These are phyloP conservation scores for Neodontobutis hainanensis DNA, from an alignment of 2,113 vertebrate genomes.

Conservation along the genomic window DNA sequence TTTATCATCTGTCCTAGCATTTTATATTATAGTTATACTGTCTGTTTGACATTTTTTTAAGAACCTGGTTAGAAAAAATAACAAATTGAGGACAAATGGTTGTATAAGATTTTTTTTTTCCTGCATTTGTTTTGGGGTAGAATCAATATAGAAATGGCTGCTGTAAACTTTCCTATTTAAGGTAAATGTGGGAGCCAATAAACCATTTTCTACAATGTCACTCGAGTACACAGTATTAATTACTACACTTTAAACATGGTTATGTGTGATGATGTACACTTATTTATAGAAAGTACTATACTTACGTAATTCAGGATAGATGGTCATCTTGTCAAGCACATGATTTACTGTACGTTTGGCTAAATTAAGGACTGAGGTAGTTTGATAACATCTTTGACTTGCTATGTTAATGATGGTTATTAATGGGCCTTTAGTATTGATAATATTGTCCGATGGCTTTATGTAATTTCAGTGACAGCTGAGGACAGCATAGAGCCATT, in stretches of 20 bases:
- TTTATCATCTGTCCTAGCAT: slow-evolving; percentile 24
- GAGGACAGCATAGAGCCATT: too few species aligned
- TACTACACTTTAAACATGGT: neutral
- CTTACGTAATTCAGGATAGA: neutral
- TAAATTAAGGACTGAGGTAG: too few species aligned
- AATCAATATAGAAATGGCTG: slow-evolving; percentile 11
- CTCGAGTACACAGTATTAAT: neutral
- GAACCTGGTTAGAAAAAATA: neutral
- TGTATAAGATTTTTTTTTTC: slow-evolving; percentile 4
- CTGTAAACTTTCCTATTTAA: slow-evolving; percentile 41
- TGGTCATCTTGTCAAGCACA: too few species aligned
- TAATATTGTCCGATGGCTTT: too few species aligned
- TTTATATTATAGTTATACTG: neutral
- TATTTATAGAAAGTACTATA: neutral
- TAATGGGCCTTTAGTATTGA: too few species aligned
- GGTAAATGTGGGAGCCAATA: slow-evolving; percentile 48
- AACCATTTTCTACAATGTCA: slow-evolving; percentile 30
- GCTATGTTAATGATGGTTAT: too few species aligned
- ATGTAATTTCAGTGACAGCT: too few species aligned
- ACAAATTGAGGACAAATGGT: neutral
- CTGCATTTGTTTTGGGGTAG: slow-evolving; percentile 11
- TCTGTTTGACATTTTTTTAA: slow-evolving; percentile 26
- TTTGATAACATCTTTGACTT: too few species aligned
- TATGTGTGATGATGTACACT: too few species aligned
- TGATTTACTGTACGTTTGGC: too few species aligned